Conservation (phyloP, 1,140 invertebrate genomes). For the Himalopsyche phryganea region DNA sequence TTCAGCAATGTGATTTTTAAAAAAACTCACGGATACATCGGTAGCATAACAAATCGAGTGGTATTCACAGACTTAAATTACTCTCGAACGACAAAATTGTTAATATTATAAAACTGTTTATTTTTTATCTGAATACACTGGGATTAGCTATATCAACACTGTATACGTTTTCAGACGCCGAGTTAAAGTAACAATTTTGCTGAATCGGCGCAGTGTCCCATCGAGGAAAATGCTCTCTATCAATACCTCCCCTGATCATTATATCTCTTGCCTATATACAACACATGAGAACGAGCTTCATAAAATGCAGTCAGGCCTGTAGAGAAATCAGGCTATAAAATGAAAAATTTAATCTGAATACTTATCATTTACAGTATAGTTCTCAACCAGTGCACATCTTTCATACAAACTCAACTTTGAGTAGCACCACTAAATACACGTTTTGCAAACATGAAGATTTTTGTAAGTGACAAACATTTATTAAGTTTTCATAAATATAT, state of each 20-base stretch:
- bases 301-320: slow-evolving; percentile 29
- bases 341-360: slow-evolving; percentile 10
- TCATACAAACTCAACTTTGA: background rate
- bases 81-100: no score
- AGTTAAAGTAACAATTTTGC: no score
- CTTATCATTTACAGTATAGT: slow-evolving; percentile 23
- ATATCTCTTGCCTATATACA: slow-evolving; percentile 3
- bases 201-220: slow-evolving; percentile 9
- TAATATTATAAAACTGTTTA: no score
- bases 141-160: no score
- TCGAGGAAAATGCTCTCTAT: slow-evolving; percentile 8
- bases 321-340: slow-evolving; percentile 33
- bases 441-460: slow-evolving; percentile 23
- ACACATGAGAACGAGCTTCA: slow-evolving; percentile 9
- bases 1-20: no score
- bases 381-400: slow-evolving; percentile 21
- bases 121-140: no score
- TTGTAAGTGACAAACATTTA: slow-evolving; percentile 22
- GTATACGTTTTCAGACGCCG: no score
- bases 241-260: slow-evolving; percentile 1
- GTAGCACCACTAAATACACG: background rate
- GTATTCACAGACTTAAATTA: no score
- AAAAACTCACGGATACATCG: no score
- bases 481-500: background rate
- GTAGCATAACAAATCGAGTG: no score